A percentile compares a stretch with the other conserved stretches of the same genome.
Evolutionary conservation across 2,113 vertebrate species (phyloP).

Genomic region (Upupa epops): DNA sequence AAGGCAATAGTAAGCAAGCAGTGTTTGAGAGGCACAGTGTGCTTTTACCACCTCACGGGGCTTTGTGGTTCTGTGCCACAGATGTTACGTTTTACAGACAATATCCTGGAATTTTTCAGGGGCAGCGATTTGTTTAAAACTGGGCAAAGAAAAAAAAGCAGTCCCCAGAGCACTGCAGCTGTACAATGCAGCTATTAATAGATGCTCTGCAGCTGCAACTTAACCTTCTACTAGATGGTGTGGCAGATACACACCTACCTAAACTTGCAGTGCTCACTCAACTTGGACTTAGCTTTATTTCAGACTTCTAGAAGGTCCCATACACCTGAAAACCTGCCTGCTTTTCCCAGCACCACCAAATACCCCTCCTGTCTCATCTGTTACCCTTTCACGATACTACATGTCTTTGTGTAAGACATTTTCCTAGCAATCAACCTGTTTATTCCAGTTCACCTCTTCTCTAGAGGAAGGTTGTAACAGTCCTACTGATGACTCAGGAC

Average conservation of each 20-base stretch:
- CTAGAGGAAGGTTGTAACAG: background rate
- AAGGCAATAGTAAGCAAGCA: background rate
- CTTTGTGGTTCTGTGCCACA: constrained; percentile 11
- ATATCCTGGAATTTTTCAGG: constrained; percentile 15
- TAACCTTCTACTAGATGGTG: background rate
- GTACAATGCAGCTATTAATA: background rate
- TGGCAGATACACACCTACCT: background rate
- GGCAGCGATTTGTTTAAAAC: background rate
- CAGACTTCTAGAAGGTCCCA: background rate
- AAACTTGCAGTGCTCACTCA: background rate
- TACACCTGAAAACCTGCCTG: background rate
- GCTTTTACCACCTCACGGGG: background rate
- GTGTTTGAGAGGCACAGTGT: background rate
- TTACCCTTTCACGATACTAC: fast-evolving
- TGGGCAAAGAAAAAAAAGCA: background rate
- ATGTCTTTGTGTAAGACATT: background rate
- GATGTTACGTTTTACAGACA: background rate
- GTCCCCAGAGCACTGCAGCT: background rate
- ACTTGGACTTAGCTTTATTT: background rate
- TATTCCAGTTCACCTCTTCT: background rate
- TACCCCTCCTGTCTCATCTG: background rate
- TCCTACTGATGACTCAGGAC: background rate
- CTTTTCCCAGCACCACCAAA: background rate
- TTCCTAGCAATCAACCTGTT: background rate
- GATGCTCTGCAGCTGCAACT: background rate